These are phyloP conservation scores for Sinella curviseta DNA, from an alignment of 1,140 invertebrate species.

Conservation along the genomic window DNA sequence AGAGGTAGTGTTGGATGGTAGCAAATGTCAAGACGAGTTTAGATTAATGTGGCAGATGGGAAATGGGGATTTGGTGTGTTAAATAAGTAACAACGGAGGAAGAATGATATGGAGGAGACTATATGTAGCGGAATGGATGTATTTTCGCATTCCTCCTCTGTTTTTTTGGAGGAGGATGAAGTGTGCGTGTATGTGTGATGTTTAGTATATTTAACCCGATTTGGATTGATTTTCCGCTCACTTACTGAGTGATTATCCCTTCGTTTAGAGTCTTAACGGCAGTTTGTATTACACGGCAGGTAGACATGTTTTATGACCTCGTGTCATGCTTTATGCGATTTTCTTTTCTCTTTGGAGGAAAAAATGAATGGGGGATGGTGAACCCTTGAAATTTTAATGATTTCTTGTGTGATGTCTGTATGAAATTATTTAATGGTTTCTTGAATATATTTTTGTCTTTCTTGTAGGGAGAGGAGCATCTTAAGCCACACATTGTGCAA, in stretches of 20 bases:
- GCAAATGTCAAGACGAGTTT: background rate
- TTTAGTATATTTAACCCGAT: constrained; percentile 25
- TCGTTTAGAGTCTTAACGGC: background rate
- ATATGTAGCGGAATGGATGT: too few species aligned
- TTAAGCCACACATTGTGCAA: constrained; percentile 90
- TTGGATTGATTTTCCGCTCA: constrained; percentile 44
- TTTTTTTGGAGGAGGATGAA: too few species aligned
- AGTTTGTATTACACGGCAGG: constrained; percentile 1
- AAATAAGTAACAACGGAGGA: too few species aligned
- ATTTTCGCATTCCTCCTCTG: too few species aligned
- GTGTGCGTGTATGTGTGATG: too few species aligned
- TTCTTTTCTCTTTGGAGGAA: constrained; percentile 37
- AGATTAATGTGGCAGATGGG: background rate
- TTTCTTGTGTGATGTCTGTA: too few species aligned
- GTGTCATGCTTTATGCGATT: constrained; percentile 26
- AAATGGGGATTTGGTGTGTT: background rate
- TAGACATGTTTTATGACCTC: constrained; percentile 29
- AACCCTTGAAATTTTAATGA: too few species aligned
- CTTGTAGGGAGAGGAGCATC: constrained; percentile 81
- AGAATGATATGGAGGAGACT: too few species aligned
- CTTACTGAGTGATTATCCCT: constrained; percentile 34
- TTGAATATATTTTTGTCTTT: background rate
- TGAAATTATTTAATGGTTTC: too few species aligned
- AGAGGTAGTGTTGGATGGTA: too few species aligned
- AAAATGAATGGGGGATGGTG: too few species aligned